Percentiles rank a stretch among this genome's conserved stretches.
Conservation (phyloP, 2,797 vertebrate species). For the Pseudotriccus pelzelni region DNA sequence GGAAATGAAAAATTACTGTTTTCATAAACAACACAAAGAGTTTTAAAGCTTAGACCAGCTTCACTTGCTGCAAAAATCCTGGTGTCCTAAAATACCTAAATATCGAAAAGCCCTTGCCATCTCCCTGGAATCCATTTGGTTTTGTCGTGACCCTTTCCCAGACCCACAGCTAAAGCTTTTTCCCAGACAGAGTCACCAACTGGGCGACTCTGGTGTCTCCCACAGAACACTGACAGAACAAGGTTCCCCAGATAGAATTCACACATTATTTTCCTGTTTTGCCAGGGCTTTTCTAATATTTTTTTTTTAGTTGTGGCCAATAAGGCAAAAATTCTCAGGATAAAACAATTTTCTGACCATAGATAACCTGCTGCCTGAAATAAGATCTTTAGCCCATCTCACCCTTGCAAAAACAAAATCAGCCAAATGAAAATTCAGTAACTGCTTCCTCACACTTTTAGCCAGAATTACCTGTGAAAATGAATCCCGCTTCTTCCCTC, state of each 20-base stretch:
- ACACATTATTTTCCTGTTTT: neutral
- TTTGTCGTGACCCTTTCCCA: neutral
- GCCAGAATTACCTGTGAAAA: neutral
- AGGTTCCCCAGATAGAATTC: neutral
- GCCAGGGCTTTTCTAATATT: neutral
- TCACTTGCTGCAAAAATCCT: neutral
- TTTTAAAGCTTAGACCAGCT: neutral
- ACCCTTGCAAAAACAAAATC: neutral
- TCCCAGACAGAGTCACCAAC: neutral
- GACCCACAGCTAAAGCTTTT: neutral
- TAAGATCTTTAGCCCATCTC: neutral
- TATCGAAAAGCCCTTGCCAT: accelerated
- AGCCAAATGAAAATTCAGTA: neutral
- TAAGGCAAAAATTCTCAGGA: neutral
- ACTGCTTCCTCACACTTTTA: neutral
- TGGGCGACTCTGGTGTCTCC: neutral
- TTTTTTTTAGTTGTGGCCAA: neutral
- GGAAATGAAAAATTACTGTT: neutral
- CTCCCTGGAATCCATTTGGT: neutral
- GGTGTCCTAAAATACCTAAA: neutral
- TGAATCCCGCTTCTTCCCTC: neutral
- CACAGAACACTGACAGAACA: neutral
- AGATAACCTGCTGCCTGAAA: neutral
- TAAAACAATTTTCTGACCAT: neutral
- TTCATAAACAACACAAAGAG: neutral